Percentiles rank a stretch among this genome's conserved stretches.
phyloP scores from a whole-genome alignment of 2,797 vertebrate species.

The Muscicapa comitata region DNA sequence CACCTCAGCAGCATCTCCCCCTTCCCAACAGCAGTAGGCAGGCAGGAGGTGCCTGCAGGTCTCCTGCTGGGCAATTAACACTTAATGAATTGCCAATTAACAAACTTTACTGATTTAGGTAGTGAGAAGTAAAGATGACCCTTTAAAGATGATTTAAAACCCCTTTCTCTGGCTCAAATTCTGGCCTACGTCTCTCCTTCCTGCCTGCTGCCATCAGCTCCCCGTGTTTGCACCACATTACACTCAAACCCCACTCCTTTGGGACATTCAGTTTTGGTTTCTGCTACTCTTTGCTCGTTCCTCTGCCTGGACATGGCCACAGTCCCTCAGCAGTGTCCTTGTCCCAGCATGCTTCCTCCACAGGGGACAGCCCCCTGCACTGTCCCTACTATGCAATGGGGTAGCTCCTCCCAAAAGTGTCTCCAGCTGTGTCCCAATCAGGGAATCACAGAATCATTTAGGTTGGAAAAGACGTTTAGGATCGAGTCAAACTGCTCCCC shows the following conservation, averaged over 20 bases:
- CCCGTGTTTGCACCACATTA: accelerated
- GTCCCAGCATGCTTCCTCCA: accelerated
- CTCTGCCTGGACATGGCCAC: not conserved
- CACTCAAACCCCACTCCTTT: too few relatives aligned
- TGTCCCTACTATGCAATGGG: not conserved
- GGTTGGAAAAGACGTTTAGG: not conserved
- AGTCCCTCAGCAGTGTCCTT: not conserved
- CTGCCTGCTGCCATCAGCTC: not conserved
- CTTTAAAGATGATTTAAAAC: not conserved
- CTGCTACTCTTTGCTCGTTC: not conserved
- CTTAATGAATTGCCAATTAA: not conserved
- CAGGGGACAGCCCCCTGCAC: accelerated
- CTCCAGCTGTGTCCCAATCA: not conserved
- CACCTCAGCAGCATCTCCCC: not conserved
- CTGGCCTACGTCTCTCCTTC: not conserved
- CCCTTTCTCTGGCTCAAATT: accelerated
- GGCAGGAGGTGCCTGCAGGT: not conserved
- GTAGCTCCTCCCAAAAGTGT: accelerated
- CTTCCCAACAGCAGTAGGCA: accelerated
- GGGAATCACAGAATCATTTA: not conserved
- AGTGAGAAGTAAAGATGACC: not conserved
- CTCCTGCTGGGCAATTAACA: not conserved
- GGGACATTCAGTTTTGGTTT: not conserved
- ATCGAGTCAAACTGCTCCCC: not conserved
- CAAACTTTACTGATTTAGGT: not conserved